Evolutionary conservation across 1,140 invertebrate species (phyloP), one percentile per base, ranked within the genome.

Genomic region (Helicoverpa armigera): DNA sequence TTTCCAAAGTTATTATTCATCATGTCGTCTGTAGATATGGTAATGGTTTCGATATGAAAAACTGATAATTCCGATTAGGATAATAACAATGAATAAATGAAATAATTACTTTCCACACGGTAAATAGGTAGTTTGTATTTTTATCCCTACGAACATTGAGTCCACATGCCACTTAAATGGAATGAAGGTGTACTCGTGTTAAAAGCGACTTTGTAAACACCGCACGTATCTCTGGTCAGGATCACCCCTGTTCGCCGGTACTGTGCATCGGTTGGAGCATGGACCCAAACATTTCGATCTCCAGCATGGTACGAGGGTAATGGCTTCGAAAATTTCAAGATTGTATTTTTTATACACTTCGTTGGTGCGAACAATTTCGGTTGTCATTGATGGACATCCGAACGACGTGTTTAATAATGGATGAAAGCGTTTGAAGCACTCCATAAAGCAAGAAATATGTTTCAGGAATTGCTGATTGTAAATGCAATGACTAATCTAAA

Each of bases 211-310:
- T 89, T 85, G 82, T 85, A 87, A 60, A 75, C 86, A 65, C 69
- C 82, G 80, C 87, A 89, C 86, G 87, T 89, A 83, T 72, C 82
- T 35, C 69, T 58, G 77, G 80, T 85, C 82, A 84, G 80, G 83
- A 75, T 82, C 81, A 83, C 83, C 84, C 83, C 76, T 81, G 78
- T 81, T 48, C 75, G 61, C 50, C 29, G 10, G 83, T 81, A 81
- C 75, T 81, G 73, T 58, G 70, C 80, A 43, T 43, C 72, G 61
- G 82, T 75, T 65, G 82, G 48, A 67, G 53, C 51, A 76, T 67
- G 54, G 58, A 54, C 60, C 69, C 78, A 76, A 65, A 85, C 82
- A 87, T 87, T 87, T 81, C 61, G 18, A 67, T 60, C 53, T 67
- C n/a, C 35, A 67, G 69, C 31, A 75, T 78, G 58, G 53, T 58